Evolutionary conservation across 2,888 invertebrate genomes (phyloP).

Genomic region (Drosophila vallismaia): DNA sequence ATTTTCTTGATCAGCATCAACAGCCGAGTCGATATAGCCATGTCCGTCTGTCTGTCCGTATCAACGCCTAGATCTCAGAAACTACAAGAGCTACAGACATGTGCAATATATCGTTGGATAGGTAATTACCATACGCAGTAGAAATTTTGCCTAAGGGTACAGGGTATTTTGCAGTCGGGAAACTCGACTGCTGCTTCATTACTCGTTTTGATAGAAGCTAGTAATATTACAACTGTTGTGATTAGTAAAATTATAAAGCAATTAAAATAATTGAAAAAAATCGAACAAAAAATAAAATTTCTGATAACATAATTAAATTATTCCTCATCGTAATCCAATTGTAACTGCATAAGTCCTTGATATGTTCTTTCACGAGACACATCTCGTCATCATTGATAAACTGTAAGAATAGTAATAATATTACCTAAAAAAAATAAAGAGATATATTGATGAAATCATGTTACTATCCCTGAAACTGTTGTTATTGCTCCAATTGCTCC

Average conservation of each 20-base stretch:
- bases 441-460: slow-evolving; percentile 87
- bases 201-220: slow-evolving; percentile 86
- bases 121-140: too few species aligned
- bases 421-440: slow-evolving; percentile 85
- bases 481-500: slow-evolving; percentile 86
- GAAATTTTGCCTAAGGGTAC: too few species aligned
- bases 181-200: too few species aligned
- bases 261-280: slow-evolving; percentile 85
- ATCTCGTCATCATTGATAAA: slow-evolving; percentile 90
- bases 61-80: too few species aligned
- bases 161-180: too few species aligned
- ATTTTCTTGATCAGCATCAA: too few species aligned
- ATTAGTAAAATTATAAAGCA: slow-evolving; percentile 82
- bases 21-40: too few species aligned
- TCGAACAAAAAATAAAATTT: slow-evolving; percentile 87
- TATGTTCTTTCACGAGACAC: slow-evolving; percentile 87
- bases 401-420: slow-evolving; percentile 54
- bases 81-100: too few species aligned
- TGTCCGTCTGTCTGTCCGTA: too few species aligned
- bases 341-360: slow-evolving; percentile 87
- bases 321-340: slow-evolving; percentile 87
- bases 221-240: slow-evolving; percentile 84
- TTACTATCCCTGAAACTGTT: slow-evolving; percentile 86
- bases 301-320: slow-evolving; percentile 90
- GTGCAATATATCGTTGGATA: too few species aligned